Conservation (phyloP, 2,888 invertebrate genomes). For the Dasypolia templi region DNA sequence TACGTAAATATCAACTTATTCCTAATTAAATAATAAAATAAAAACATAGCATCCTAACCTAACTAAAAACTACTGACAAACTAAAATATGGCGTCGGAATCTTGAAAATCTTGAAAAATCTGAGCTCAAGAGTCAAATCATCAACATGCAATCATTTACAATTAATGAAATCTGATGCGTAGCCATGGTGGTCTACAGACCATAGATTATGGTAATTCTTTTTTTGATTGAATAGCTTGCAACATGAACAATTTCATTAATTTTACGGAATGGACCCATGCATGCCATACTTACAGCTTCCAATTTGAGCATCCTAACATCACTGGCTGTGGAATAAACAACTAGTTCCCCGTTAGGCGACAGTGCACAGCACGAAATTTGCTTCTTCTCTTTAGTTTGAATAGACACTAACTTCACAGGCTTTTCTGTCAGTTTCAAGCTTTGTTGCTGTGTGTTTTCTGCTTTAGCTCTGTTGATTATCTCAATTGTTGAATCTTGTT, state of each 20-base stretch:
- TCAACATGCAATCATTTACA: not conserved
- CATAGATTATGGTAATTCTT: not conserved
- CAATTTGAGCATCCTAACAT: slow-evolving; percentile 92
- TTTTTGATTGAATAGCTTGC: not conserved
- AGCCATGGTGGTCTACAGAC: not conserved
- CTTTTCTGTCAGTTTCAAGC: slow-evolving; percentile 85
- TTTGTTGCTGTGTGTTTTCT: slow-evolving; percentile 70
- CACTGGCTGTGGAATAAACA: slow-evolving; percentile 93
- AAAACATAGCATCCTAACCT: too few relatives aligned
- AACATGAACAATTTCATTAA: not conserved
- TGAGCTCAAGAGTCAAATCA: not conserved
- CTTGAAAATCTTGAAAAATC: too few relatives aligned
- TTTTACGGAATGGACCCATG: not conserved
- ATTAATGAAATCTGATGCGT: not conserved
- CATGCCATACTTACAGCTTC: slow-evolving; percentile 86
- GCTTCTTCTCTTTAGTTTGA: slow-evolving; percentile 91
- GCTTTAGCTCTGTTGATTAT: slow-evolving; percentile 71
- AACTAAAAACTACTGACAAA: too few relatives aligned
- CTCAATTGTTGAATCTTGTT: slow-evolving; percentile 79
- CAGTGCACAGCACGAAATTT: slow-evolving; percentile 93
- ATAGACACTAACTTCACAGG: slow-evolving; percentile 93
- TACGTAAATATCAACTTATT: too few relatives aligned
- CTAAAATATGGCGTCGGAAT: too few relatives aligned
- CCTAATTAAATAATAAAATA: too few relatives aligned
- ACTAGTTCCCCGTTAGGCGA: slow-evolving; percentile 93